These are phyloP conservation scores for Zaprionus nigranus DNA, from an alignment of 1,140 invertebrate species.

Conservation along the genomic window DNA sequence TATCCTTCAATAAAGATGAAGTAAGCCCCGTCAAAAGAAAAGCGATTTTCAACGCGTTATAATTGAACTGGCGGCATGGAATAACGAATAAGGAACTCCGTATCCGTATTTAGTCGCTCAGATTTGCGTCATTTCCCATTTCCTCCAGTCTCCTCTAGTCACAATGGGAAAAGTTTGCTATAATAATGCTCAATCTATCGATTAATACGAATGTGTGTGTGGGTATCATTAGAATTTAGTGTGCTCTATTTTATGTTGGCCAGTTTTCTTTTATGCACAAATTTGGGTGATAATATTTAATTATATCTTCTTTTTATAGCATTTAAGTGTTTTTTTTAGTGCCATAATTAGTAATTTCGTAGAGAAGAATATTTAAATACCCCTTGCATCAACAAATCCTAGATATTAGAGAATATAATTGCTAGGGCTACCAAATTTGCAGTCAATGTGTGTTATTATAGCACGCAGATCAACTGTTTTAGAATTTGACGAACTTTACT, in stretches of 20 bases:
- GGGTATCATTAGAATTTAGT: not conserved
- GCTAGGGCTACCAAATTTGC: no score
- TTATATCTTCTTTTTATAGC: not conserved
- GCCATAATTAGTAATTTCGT: constrained; percentile 4
- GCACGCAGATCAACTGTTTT: no score
- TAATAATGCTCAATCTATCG: not conserved
- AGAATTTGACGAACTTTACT: no score
- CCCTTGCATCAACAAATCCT: no score
- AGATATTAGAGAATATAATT: no score
- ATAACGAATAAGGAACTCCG: constrained; percentile 12
- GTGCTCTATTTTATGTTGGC: not conserved
- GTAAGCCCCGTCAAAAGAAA: constrained; percentile 38
- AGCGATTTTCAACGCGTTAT: constrained; percentile 64
- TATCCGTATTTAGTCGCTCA: constrained; percentile 32
- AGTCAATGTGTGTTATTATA: no score
- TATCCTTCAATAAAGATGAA: constrained; percentile 46
- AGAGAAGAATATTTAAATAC: not conserved
- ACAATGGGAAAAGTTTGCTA: constrained; percentile 38
- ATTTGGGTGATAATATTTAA: constrained; percentile 20
- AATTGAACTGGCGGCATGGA: constrained; percentile 57
- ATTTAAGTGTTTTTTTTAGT: not conserved
- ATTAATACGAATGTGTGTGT: not conserved
- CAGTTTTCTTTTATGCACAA: constrained; percentile 5
- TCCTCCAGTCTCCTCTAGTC: not conserved
- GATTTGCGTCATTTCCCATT: constrained; percentile 34